Evolutionary conservation across 2,797 vertebrate species (phyloP), one percentile per base, ranked within the genome.

Genomic region (Helarctos malayanus): DNA sequence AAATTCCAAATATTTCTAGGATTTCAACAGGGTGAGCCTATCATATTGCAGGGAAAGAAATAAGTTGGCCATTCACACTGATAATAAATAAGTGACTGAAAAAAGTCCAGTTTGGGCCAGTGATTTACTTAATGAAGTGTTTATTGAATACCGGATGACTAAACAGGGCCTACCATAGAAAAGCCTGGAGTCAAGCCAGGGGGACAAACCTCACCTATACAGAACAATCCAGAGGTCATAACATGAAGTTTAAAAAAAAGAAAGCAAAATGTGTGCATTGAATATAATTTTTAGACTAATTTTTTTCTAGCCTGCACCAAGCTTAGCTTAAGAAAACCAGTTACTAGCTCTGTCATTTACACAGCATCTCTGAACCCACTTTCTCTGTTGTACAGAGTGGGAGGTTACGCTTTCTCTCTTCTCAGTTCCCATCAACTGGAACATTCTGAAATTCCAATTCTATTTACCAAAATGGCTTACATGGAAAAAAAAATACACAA

Each of bases 221-320:
- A 69, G 57, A 80, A 85, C 4, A 81, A 95, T 23, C 61, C 4
- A 0, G 12, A 49, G 23, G 18, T 52, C 92, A 65, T 76, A 89
- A 89, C 57, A 81, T n/a, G 89, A 93, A 80, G 7, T 83, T 73
- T 88, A 92, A 89, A 91, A 89, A 91, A 73, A 3, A 52, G 32
- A 57, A 1, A 80, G 54, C 19, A 91, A 93, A 54, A 41, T 45
- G 5, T 73, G 23, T 14, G 61, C 27, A 38, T 21, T 12, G 76
- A 38, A 35, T 35, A 49, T 52, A 71, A 89, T 41, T 94, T 80
- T 65, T 89, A 82, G 25, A 61, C 80, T 56, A 35, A 16, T n/a
- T 59, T 65, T 63, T 57, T 54, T 41, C 35, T 79, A 82, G 5
- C n/a, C 18, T 32, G 5, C 8, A 21, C 29, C 25, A n/a, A 61